Evolutionary conservation across 1,140 invertebrate species (phyloP), one percentile per base, ranked within the genome.

Genomic region (Drosophila kanapiae): DNA sequence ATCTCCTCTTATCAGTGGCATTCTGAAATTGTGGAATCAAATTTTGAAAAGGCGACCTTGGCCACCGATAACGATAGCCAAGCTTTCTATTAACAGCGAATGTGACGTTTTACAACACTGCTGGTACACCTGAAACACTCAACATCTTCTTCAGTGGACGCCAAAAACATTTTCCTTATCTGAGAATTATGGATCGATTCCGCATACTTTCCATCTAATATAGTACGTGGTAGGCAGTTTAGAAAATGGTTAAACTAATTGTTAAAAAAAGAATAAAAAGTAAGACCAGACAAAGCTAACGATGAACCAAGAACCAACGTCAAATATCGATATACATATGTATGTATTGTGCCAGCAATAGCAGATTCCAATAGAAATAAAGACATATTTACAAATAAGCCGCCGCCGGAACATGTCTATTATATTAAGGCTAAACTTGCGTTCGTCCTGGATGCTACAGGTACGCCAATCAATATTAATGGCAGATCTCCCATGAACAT

Each of bases 351-450:
- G 18, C 53, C 10, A 18, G 13, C 29, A 33, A 0, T 16, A 49
- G 9, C 16, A 23, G 45, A 49, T 23, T 54, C 4, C 18, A 54
- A 23, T 38, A 60, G 0, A 38, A 23, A 23, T 10, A 51, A 56
- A 54, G 14, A 54, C 48, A 63, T 62, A 64, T n/a, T n/a, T 43
- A 65, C 62, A 61, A 62, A 40, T 11, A 51, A 33, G 3, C 7
- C 40, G 0, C 14, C 6, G 5, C 48, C 29, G 35, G 11, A 71
- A 18, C 45, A 88, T 88, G 84, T 88, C 85, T 8, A 14, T 84
- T 53, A 90, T 88, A 45, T 64, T 88, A 43, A 80, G 51, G 38
- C 64, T 69, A 0, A 76, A 56, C 6, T 13, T 90, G 4, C 68
- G 67, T 3, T 29, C 71, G 0, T 62, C 37, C 2, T 58, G 58